Conservation (phyloP, 2,797 vertebrate genomes). For the Tauraco hartlaubi region DNA sequence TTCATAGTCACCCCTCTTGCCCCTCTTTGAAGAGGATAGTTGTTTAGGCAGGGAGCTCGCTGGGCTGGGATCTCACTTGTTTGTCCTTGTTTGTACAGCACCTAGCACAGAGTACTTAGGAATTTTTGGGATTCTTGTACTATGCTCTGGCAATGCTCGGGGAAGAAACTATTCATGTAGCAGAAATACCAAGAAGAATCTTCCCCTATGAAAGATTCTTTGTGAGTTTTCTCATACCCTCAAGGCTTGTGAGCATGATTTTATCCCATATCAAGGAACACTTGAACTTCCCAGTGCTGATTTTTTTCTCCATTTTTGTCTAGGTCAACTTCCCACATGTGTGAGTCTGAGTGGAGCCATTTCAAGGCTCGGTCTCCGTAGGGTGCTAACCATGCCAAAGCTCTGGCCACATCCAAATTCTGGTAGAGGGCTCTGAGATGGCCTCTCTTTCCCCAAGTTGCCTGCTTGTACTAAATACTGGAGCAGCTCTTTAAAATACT, state of each 20-base stretch:
- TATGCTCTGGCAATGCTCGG: not conserved
- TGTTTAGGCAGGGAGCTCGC: not conserved
- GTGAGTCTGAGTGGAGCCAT: slow-evolving; percentile 24
- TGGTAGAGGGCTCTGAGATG: not conserved
- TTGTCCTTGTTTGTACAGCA: not conserved
- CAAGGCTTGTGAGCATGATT: not conserved
- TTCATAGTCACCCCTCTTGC: not conserved
- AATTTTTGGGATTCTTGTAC: not conserved
- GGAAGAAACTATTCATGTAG: not conserved
- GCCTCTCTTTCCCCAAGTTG: slow-evolving; percentile 11
- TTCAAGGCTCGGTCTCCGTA: not conserved
- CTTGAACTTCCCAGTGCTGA: not conserved
- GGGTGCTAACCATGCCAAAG: slow-evolving; percentile 21
- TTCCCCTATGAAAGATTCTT: not conserved
- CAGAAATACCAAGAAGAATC: not conserved
- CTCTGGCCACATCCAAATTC: not conserved
- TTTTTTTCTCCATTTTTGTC: not conserved
- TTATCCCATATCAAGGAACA: not conserved
- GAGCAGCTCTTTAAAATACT: slow-evolving; percentile 75
- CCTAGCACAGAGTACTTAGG: not conserved
- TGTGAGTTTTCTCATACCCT: not conserved
- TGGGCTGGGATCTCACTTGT: not conserved
- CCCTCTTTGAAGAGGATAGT: not conserved
- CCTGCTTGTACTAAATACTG: slow-evolving; percentile 66
- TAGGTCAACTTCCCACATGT: not conserved